Evolutionary conservation across 1,140 invertebrate genomes (phyloP), one percentile per base, ranked within the genome.

Genomic region (Brachionus asplanchnoidis): DNA sequence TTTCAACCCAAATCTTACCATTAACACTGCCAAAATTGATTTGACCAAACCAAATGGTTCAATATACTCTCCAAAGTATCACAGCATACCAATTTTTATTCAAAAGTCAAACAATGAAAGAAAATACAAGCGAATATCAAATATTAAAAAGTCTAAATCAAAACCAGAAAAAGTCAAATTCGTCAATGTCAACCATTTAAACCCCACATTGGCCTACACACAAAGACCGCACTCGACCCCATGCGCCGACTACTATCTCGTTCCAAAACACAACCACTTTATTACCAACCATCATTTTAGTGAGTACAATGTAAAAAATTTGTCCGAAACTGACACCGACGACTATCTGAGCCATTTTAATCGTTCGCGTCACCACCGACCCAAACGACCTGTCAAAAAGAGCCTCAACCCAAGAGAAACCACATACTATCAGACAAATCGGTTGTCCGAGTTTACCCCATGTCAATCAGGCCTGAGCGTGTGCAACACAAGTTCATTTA

Each of bases 141-240:
- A 42, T 73, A 3, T 73, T 8, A 73, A 73, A 73, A 73, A 73
- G 7, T 60, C 53, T 23, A 42, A n/a, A 42, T 4, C 4, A 4
- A 40, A 73, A 46, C 17, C 53, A 20, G 68, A 73, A 73, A 73
- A 42, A 73, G 68, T 73, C 3, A 73, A 44, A 73, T 73, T 73
- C 17, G 36, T n/a, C 8, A 73, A 73, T 73, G 40, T 73, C 0
- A 73, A 40, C 9, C 42, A 73, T 40, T 42, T 46, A 40, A n/a
- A 40, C 23, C 11, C 17, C 42, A 6, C 68, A 40, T 40, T n/a
- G 17, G 28, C 7, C 1, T 8, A 32, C 32, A 7, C 26, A n/a
- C 23, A 68, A 7, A 36, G 26, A 68, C 53, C 53, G 23, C 66
- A 40, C 11, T 32, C 66, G 17, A 28, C 66, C 12, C 26, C 66